These are phyloP conservation scores for Holocentrus rufus DNA, from an alignment of 2,797 vertebrate genomes.

Conservation along the genomic window DNA sequence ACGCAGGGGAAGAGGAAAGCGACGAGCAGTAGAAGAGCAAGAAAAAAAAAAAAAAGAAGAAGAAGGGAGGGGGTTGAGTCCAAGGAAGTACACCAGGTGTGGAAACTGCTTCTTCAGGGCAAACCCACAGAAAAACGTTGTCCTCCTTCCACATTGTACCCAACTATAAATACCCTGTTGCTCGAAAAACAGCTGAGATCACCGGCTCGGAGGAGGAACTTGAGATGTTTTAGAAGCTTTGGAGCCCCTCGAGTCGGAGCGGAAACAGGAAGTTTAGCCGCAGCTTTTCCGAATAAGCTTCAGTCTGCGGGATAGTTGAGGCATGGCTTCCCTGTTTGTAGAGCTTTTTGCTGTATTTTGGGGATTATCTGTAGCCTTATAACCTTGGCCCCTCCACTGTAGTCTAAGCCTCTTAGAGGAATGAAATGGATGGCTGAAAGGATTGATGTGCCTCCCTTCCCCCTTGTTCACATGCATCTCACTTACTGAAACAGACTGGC, in stretches of 20 bases:
- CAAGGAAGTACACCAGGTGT: constrained; percentile 71
- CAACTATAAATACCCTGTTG: constrained; percentile 69
- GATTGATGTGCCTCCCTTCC: constrained; percentile 63
- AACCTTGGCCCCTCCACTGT: constrained; percentile 74
- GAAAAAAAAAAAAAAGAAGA: constrained; percentile 7
- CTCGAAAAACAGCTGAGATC: constrained; percentile 55
- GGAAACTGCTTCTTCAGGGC: constrained; percentile 60
- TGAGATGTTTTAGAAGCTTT: constrained; percentile 54
- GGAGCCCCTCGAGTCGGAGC: constrained; percentile 8
- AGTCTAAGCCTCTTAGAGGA: constrained; percentile 81
- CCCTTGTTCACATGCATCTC: constrained; percentile 63
- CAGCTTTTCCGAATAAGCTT: constrained; percentile 62
- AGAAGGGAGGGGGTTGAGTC: constrained; percentile 18
- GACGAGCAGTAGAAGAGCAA: background rate
- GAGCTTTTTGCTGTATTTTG: constrained; percentile 71
- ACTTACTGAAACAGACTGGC: constrained; percentile 50
- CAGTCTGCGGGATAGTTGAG: constrained; percentile 38
- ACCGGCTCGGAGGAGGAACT: constrained; percentile 43
- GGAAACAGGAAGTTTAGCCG: constrained; percentile 49
- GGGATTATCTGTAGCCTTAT: constrained; percentile 78
- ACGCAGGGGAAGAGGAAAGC: constrained; percentile 12
- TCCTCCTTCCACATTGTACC: constrained; percentile 53
- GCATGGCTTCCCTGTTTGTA: constrained; percentile 55
- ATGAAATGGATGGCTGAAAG: constrained; percentile 74
- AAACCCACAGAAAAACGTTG: constrained; percentile 59